Evolutionary conservation across 2,888 invertebrate species (phyloP).

Genomic region (Eristalinus aeneus): DNA sequence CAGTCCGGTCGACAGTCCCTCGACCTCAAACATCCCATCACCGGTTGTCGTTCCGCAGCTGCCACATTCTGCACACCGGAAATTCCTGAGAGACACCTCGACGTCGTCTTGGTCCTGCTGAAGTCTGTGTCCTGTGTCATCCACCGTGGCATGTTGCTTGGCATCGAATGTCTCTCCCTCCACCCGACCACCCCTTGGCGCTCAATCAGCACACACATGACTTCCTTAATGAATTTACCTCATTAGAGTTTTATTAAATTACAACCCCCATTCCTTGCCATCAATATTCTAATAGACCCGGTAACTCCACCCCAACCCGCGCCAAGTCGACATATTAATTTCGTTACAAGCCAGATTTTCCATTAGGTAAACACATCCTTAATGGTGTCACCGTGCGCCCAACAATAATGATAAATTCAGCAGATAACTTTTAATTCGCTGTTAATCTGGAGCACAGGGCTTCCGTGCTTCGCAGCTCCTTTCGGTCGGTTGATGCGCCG

Average conservation of each 20-base stretch:
- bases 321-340: conserved; percentile 43
- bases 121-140: not conserved
- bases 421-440: conserved; percentile 69
- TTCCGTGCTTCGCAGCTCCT: conserved; percentile 46
- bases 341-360: conserved; percentile 62
- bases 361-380: conserved; percentile 66
- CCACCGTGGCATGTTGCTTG: not conserved
- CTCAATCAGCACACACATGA: not conserved
- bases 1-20: not conserved
- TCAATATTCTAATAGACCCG: conserved; percentile 55
- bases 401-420: conserved; percentile 68
- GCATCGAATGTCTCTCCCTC: not conserved
- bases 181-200: not conserved
- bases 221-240: conserved; percentile 2
- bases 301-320: not conserved
- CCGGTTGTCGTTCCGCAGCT: not conserved
- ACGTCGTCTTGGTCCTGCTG: not conserved
- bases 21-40: not conserved
- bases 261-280: not conserved
- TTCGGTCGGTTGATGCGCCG: not conserved
- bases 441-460: conserved; percentile 62
- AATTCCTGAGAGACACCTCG: not conserved
- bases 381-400: conserved; percentile 67
- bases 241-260: conserved; percentile 18
- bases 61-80: no score